Percentiles rank a stretch among this genome's conserved stretches.
Conservation (phyloP, 2,888 invertebrate species). For the Dicranocentrus wangi region DNA sequence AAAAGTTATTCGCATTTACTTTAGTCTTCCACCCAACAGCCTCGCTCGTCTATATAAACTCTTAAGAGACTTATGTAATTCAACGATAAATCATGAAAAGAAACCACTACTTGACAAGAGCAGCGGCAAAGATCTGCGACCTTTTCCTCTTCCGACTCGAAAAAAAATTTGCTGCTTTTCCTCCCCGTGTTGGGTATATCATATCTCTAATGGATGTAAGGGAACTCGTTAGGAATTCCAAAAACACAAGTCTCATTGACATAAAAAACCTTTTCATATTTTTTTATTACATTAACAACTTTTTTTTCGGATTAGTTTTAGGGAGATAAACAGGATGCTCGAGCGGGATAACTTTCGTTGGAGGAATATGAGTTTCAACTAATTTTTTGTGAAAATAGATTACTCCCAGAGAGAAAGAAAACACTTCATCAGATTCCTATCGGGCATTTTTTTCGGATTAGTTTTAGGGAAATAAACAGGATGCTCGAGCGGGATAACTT, state of each 20-base stretch:
- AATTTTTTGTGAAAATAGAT: too few species aligned
- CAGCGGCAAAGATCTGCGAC: not conserved
- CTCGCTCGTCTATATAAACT: constrained; percentile 4
- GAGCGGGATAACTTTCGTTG: too few species aligned
- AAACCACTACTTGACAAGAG: constrained; percentile 43
- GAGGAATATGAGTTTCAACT: too few species aligned
- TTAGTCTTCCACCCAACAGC: too few species aligned
- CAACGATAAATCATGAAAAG: constrained; percentile 46
- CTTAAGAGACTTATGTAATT: constrained; percentile 25
- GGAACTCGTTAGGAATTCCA: not conserved
- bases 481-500: too few species aligned
- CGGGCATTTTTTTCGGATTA: not conserved
- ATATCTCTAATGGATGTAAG: constrained; percentile 16
- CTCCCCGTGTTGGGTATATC: not conserved
- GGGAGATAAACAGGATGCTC: too few species aligned
- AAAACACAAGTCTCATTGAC: constrained; percentile 1
- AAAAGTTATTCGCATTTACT: too few species aligned
- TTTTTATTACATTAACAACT: not conserved
- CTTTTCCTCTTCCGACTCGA: not conserved
- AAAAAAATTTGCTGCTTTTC: not conserved
- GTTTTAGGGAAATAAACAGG: too few species aligned
- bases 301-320: not conserved
- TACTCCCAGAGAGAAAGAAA: too few species aligned
- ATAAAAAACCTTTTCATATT: constrained; percentile 7
- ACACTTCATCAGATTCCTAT: too few species aligned